phyloP scores from a whole-genome alignment of 2,888 invertebrate genomes.

The Morinoia aosen region DNA sequence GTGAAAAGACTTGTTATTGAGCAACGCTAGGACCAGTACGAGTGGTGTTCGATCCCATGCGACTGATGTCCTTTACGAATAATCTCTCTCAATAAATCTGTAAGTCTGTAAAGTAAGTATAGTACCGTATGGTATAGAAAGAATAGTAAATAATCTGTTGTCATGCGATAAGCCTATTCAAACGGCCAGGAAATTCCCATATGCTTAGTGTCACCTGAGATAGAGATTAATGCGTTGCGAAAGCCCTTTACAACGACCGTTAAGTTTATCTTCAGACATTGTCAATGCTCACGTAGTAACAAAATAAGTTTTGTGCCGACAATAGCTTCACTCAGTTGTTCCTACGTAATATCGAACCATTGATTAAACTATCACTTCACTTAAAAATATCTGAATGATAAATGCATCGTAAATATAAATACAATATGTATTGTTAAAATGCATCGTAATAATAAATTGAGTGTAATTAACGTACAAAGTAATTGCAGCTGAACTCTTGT shows the following conservation, averaged over 20 bases:
- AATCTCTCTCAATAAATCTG: not conserved
- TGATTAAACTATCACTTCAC: too few relatives aligned
- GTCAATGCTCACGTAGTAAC: not conserved
- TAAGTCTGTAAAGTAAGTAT: too few relatives aligned
- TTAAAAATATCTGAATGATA: too few relatives aligned
- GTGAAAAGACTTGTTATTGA: slow-evolving; percentile 1
- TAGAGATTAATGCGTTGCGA: not conserved
- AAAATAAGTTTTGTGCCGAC: too few relatives aligned
- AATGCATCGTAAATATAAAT: too few relatives aligned
- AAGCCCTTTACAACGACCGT: not conserved
- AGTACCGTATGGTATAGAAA: too few relatives aligned
- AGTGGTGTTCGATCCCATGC: not conserved
- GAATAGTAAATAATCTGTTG: not conserved
- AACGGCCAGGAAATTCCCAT: not conserved
- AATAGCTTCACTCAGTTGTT: not conserved
- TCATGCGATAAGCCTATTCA: not conserved
- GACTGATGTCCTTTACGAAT: not conserved
- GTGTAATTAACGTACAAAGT: not conserved
- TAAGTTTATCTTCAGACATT: not conserved
- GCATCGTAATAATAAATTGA: not conserved
- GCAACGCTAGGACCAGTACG: not conserved
- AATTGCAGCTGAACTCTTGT: not conserved
- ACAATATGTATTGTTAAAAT: not conserved
- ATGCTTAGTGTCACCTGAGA: not conserved
- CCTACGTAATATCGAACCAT: not conserved